Base-by-base conservation (phyloP, 2,888 invertebrate genomes). In the Platerodrilus igneus region DNA sequence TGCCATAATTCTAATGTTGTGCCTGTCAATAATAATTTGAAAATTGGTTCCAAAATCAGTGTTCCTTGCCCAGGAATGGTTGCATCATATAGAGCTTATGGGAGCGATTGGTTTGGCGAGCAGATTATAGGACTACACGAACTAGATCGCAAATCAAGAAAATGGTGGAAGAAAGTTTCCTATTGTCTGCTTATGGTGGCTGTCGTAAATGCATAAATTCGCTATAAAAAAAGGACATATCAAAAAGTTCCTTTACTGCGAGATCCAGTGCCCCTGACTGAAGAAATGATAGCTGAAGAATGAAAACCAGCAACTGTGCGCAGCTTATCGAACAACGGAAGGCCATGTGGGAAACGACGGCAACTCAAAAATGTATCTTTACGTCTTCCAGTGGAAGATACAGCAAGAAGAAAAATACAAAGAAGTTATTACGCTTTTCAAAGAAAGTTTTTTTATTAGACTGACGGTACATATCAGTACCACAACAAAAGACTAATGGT, bases 151-250 rank as follows among this genome's bases (percentile, higher is more conserved):
- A 10, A 27, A 27, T 54, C 54, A 22, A 41, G 17, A 6, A 58
- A 59, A 44, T 58, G 55, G 52, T 53, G 53, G 56, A 47, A 49
- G 32, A 57, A 61, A 29, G 47, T 57, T 23, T 58, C 58, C 23
- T 52, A 49, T 34, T 47, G 41, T 31, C 43, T 56, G 23, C 29
- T 59, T n/a, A 48, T 58, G n/a, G n/a, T n/a, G n/a, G n/a, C n/a
- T n/a, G n/a, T n/a, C n/a, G 55, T 40, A 37, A 14, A 37, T 50
- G 21, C 20, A 15, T 28, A n/a, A n/a, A n/a, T n/a, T n/a, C n/a
- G n/a, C n/a, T n/a, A n/a, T n/a, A n/a, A n/a, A n/a, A n/a, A n/a
- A n/a, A n/a, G n/a, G n/a, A n/a, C n/a, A n/a, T n/a, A n/a, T n/a
- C n/a, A n/a, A n/a, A n/a, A n/a, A n/a, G n/a, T n/a, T n/a, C n/a